Evolutionary conservation across 2,888 invertebrate species (phyloP).

Genomic region (Calliopum simillimum): DNA sequence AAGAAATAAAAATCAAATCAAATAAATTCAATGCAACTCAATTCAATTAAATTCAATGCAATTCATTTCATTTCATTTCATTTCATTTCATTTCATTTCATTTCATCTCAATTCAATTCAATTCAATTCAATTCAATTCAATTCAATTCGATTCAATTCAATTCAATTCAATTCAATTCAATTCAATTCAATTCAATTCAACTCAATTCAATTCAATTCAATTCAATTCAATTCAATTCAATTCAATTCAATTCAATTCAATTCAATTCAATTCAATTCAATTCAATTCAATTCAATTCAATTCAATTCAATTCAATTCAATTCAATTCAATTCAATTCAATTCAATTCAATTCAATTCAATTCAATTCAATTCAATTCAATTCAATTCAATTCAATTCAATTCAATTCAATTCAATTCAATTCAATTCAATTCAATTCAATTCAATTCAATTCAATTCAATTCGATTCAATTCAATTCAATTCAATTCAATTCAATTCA

Average conservation of each 20-base stretch:
- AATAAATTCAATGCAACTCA: conserved; percentile 9
- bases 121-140: conserved; percentile 5
- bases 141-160: conserved; percentile 2
- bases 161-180: conserved; percentile 5
- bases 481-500: conserved; percentile 15
- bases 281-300: conserved; percentile 7
- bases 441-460: conserved; percentile 15
- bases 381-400: conserved; percentile 15
- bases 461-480: conserved; percentile 14
- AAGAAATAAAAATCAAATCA: too few relatives aligned
- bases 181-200: conserved; percentile 15
- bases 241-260: conserved; percentile 1
- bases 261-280: conserved; percentile 5
- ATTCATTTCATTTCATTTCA: conserved; percentile 15
- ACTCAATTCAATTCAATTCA: conserved; percentile 14
- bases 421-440: conserved; percentile 15
- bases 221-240: conserved; percentile 1
- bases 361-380: conserved; percentile 15
- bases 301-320: conserved; percentile 15
- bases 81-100: conserved; percentile 1
- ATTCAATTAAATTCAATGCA: conserved; percentile 11
- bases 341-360: conserved; percentile 15
- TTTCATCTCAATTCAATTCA: conserved; percentile 1
- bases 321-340: conserved; percentile 13
- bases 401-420: conserved; percentile 15